These are phyloP conservation scores for Phrixothrix hirtus DNA, from an alignment of 2,888 invertebrate species.

Conservation along the genomic window DNA sequence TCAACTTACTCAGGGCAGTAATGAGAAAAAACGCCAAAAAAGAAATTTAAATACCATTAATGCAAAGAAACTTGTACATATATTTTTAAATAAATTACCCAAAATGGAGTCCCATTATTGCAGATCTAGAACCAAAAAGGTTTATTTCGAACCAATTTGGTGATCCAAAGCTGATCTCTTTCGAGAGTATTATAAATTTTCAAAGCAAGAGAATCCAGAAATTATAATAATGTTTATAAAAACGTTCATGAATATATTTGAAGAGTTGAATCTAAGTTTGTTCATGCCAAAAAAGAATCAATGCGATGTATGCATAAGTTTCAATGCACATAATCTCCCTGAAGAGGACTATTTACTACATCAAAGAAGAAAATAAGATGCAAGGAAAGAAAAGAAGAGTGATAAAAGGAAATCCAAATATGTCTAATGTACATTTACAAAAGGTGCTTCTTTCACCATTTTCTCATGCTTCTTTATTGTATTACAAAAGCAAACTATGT, in stretches of 20 bases:
- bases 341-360: constrained; percentile 13
- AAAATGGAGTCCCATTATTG: constrained; percentile 1
- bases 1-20: not conserved
- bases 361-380: constrained; percentile 12
- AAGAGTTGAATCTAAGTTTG: constrained; percentile 32
- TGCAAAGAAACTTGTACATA: not conserved
- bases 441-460: constrained; percentile 8
- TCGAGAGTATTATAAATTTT: constrained; percentile 21
- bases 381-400: constrained; percentile 10
- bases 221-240: constrained; percentile 4
- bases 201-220: not conserved
- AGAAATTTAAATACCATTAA: constrained; percentile 1
- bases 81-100: not conserved
- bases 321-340: constrained; percentile 12
- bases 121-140: constrained; percentile 19
- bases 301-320: constrained; percentile 23
- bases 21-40: constrained; percentile 1
- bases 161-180: constrained; percentile 21
- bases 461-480: constrained; percentile 1
- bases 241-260: constrained; percentile 20
- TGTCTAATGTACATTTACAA: constrained; percentile 16
- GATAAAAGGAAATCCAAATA: constrained; percentile 10
- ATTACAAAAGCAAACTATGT: too few species aligned
- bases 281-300: constrained; percentile 37
- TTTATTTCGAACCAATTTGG: constrained; percentile 34